phyloP scores from a whole-genome alignment of 2,797 vertebrate species.

The Trematomus bernacchii region DNA sequence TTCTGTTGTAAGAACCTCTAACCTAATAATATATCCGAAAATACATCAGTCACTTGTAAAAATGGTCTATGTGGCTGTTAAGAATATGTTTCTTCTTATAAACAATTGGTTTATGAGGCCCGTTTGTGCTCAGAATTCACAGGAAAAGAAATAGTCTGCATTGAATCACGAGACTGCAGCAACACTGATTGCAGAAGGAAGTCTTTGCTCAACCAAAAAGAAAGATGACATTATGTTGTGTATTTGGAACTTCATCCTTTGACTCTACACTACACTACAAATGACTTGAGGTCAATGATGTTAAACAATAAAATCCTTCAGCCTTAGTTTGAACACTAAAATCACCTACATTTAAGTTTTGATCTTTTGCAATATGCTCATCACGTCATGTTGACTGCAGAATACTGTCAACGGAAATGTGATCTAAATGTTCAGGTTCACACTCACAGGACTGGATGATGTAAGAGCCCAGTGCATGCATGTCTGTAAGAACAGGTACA shows the following conservation, averaged over 20 bases:
- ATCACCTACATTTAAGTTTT: not conserved
- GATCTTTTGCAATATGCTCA: constrained; percentile 15
- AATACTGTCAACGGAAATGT: constrained; percentile 8
- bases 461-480: not conserved
- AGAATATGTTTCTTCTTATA: too few relatives aligned
- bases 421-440: not conserved
- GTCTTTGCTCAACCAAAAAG: not conserved
- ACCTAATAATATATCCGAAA: too few relatives aligned
- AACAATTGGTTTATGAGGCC: too few relatives aligned
- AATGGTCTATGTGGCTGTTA: too few relatives aligned
- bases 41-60: too few relatives aligned
- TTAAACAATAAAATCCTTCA: not conserved
- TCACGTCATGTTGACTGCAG: constrained; percentile 6
- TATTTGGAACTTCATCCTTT: not conserved
- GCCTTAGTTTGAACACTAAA: not conserved
- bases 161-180: not conserved
- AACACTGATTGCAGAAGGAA: not conserved
- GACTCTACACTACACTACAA: not conserved
- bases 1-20: too few relatives aligned
- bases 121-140: not conserved
- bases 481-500: too few relatives aligned
- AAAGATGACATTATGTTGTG: not conserved
- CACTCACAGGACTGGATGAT: not conserved
- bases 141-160: not conserved
- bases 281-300: not conserved